A percentile compares a stretch with the other conserved stretches of the same genome.
phyloP scores from a whole-genome alignment of 1,140 invertebrate species.

The Sminthurinus signatus region DNA sequence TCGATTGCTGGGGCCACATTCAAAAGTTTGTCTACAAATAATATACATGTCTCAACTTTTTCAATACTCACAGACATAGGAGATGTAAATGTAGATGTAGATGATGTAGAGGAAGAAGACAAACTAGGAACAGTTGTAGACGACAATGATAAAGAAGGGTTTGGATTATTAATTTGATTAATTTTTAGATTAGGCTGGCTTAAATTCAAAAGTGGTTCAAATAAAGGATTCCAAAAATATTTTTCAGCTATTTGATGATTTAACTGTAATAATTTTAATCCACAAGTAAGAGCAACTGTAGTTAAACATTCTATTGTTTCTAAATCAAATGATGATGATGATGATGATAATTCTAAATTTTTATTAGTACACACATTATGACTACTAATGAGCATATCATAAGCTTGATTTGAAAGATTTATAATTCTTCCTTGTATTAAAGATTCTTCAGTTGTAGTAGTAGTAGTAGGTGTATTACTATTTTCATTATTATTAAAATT shows the following conservation, averaged over 20 bases:
- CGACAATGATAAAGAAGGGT: too few relatives aligned
- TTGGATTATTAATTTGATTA: too few relatives aligned
- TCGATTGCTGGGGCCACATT: background rate
- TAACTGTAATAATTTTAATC: slow-evolving; percentile 8
- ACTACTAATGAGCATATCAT: background rate
- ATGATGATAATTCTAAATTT: background rate
- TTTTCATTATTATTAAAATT: background rate
- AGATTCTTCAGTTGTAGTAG: background rate
- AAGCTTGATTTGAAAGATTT: background rate
- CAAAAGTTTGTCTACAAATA: background rate
- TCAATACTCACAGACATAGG: background rate
- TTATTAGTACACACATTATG: background rate
- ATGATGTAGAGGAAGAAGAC: too few relatives aligned
- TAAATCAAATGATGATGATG: too few relatives aligned
- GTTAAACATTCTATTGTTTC: background rate
- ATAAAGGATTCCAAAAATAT: slow-evolving; percentile 16
- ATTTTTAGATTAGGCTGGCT: background rate
- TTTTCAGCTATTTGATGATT: background rate
- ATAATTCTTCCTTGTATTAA: background rate
- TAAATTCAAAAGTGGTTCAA: background rate
- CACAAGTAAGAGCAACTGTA: background rate
- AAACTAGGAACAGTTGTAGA: too few relatives aligned
- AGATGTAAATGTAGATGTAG: too few relatives aligned
- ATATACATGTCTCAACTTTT: slow-evolving; percentile 6
- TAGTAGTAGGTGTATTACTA: too few relatives aligned